These are phyloP conservation scores for Turnix velox DNA, from an alignment of 2,113 vertebrate genomes.

Conservation along the genomic window DNA sequence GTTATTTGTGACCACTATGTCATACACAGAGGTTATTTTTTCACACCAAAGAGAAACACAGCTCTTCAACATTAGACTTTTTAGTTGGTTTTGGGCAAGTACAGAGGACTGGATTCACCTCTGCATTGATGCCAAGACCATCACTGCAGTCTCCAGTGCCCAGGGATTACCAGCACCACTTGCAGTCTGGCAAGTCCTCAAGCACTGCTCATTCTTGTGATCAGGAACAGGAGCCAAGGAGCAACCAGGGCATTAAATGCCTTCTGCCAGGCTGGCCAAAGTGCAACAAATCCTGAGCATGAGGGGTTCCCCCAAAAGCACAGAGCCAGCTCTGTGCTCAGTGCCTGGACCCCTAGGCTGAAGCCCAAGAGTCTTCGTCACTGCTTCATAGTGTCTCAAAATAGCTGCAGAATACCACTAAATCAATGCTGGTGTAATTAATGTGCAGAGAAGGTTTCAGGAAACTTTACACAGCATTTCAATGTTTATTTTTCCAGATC, in stretches of 20 bases:
- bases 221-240: not conserved
- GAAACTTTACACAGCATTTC: not conserved
- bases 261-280: not conserved
- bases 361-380: not conserved
- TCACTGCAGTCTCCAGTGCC: not conserved
- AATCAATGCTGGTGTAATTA: not conserved
- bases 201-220: fast-evolving
- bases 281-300: not conserved
- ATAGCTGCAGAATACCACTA: not conserved
- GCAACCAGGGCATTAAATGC: not conserved
- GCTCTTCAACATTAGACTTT: not conserved
- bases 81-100: not conserved
- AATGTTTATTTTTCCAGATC: not conserved
- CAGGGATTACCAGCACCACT: not conserved
- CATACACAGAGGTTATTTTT: not conserved
- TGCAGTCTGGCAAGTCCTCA: not conserved
- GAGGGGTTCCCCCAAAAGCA: not conserved
- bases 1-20: not conserved
- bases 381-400: not conserved
- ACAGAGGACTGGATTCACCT: not conserved
- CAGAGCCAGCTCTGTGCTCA: not conserved
- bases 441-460: not conserved
- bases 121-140: not conserved
- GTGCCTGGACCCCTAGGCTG: not conserved
- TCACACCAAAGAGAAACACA: not conserved